Evolutionary conservation across 2,888 invertebrate genomes (phyloP).

Genomic region (Graphium colonna): DNA sequence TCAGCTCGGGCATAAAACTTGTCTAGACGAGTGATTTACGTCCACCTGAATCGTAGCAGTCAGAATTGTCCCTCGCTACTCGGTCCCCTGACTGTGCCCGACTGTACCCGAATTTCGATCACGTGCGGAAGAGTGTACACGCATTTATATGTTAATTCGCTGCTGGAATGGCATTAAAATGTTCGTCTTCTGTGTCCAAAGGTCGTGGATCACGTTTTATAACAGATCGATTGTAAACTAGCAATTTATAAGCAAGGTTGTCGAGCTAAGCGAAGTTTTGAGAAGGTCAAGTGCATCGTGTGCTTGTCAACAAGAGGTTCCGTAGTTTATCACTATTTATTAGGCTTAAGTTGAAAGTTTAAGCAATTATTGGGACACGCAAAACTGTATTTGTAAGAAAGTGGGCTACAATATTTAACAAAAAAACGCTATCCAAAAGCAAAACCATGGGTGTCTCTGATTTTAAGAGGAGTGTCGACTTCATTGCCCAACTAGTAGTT

Average conservation of each 20-base stretch:
- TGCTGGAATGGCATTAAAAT: not conserved
- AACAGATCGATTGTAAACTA: not conserved
- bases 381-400: too few relatives aligned
- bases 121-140: not conserved
- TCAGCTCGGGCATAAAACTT: slow-evolving; percentile 59
- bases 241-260: not conserved
- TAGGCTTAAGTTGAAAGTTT: too few relatives aligned
- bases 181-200: not conserved
- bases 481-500: too few relatives aligned
- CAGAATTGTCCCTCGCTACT: slow-evolving; percentile 32
- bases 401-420: too few relatives aligned
- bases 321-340: not conserved
- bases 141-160: slow-evolving; percentile 1
- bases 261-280: not conserved
- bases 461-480: too few relatives aligned
- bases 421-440: too few relatives aligned
- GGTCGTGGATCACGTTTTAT: not conserved
- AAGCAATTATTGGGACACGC: too few relatives aligned
- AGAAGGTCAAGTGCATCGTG: not conserved
- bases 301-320: not conserved
- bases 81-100: slow-evolving; percentile 25
- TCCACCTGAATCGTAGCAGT: slow-evolving; percentile 51
- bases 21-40: slow-evolving; percentile 74
- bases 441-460: too few relatives aligned
- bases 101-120: slow-evolving; percentile 16